These are phyloP conservation scores for Aplysina aerophoba DNA, from an alignment of 37 sponge, comb jelly and placozoan genomes.

Conservation along the genomic window DNA sequence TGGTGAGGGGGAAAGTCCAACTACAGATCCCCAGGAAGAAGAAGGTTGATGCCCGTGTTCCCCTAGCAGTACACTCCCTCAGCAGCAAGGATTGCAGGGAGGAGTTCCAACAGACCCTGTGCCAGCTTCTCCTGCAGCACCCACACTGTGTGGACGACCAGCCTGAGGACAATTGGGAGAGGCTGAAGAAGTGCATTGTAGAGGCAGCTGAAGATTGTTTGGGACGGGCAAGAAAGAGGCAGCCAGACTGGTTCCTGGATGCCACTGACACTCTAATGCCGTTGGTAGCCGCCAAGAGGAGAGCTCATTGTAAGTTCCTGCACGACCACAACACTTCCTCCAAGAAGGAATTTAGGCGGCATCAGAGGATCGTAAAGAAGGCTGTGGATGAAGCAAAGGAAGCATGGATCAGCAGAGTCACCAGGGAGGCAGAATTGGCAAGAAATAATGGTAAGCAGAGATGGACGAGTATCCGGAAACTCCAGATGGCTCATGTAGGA, in stretches of 20 bases:
- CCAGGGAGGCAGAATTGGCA: slow-evolving; percentile 26
- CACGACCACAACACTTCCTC: background rate
- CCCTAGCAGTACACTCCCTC: background rate
- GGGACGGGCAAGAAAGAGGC: slow-evolving; percentile 37
- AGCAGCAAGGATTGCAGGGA: background rate
- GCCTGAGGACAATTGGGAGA: background rate
- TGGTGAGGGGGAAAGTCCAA: slow-evolving; percentile 16
- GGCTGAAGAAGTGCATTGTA: slow-evolving; percentile 2
- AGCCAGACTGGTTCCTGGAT: slow-evolving; percentile 55
- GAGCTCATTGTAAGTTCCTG: slow-evolving; percentile 13
- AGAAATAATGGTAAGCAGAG: slow-evolving; percentile 2
- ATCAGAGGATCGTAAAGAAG: slow-evolving; percentile 46
- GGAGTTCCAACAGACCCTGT: too few relatives aligned
- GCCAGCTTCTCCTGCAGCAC: too few relatives aligned
- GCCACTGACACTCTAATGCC: slow-evolving; percentile 24
- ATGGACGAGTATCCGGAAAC: slow-evolving; percentile 46
- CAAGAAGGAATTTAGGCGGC: slow-evolving; percentile 18
- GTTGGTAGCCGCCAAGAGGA: slow-evolving; percentile 40
- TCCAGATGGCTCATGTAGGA: slow-evolving; percentile 37
- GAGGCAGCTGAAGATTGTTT: background rate
- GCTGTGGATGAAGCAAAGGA: slow-evolving; percentile 49
- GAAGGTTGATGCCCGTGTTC: background rate
- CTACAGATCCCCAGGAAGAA: background rate
- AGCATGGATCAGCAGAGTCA: slow-evolving; percentile 22
- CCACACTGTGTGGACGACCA: background rate